A percentile compares a stretch with the other conserved stretches of the same genome.
phyloP scores from a whole-genome alignment of 2,113 vertebrate species.

The Chlamydotis undulata region DNA sequence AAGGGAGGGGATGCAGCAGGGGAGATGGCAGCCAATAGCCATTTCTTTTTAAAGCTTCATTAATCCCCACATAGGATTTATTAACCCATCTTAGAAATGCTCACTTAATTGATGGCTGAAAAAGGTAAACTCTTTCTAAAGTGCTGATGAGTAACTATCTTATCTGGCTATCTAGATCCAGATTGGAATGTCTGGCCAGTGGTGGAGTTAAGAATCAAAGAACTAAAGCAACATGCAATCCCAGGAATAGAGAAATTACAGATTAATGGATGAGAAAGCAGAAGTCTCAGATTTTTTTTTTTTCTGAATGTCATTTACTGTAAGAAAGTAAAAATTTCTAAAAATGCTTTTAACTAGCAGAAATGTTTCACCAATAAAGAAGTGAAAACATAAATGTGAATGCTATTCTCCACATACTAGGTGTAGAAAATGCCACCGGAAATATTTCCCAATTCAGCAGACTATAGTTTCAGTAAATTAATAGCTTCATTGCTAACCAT shows the following conservation, averaged over 20 bases:
- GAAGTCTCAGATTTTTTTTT: not conserved
- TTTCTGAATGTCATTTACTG: not conserved
- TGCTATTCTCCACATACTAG: not conserved
- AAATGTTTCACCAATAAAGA: not conserved
- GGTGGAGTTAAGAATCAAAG: not conserved
- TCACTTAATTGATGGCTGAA: not conserved
- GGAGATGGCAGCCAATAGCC: not conserved
- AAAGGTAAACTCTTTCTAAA: conserved; percentile 8
- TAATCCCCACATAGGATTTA: not conserved
- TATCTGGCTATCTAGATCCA: not conserved
- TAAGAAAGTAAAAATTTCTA: not conserved
- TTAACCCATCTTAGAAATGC: conserved; percentile 10
- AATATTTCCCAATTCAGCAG: not conserved
- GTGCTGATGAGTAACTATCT: not conserved
- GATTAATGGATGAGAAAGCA: not conserved
- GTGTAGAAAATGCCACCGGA: not conserved
- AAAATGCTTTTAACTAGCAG: not conserved
- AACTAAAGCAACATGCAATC: not conserved
- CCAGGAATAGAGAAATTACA: not conserved
- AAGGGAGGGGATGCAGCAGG: not conserved
- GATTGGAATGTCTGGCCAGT: not conserved
- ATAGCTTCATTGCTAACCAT: not conserved
- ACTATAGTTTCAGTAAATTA: not conserved
- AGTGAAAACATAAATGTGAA: not conserved
- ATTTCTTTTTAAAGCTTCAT: conserved; percentile 6